These are phyloP conservation scores for Agraylea sexmaculata DNA, from an alignment of 1,140 invertebrate genomes.

Conservation along the genomic window DNA sequence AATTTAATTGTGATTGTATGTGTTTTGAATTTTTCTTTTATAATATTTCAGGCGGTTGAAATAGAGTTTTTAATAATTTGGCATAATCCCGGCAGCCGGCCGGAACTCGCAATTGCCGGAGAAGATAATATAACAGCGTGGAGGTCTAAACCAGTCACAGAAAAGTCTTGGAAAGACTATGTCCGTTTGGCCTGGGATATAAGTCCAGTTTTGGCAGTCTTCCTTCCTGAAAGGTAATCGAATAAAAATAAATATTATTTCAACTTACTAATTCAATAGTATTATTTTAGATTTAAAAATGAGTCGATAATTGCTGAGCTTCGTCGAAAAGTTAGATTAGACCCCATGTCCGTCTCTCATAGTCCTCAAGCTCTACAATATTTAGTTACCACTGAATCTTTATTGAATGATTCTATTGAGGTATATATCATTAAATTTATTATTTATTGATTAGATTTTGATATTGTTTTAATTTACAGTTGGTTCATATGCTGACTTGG, in stretches of 20 bases:
- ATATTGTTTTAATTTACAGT: constrained; percentile 35
- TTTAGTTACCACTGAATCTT: constrained; percentile 78
- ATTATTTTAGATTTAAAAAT: constrained; percentile 52
- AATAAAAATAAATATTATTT: no score
- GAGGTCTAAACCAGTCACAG: constrained; percentile 67
- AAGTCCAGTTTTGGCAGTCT: constrained; percentile 83
- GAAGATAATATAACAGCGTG: constrained; percentile 79
- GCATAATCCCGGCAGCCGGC: constrained; percentile 78
- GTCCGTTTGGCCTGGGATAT: constrained; percentile 89
- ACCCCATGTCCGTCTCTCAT: constrained; percentile 77
- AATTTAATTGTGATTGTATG: constrained; percentile 1
- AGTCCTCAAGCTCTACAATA: constrained; percentile 86
- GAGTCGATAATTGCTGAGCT: constrained; percentile 70
- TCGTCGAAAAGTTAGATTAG: constrained; percentile 46
- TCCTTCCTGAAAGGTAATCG: constrained; percentile 62
- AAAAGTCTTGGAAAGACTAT: constrained; percentile 76
- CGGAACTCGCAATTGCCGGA: constrained; percentile 60
- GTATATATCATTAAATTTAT: constrained; percentile 32
- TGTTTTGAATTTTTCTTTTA: not conserved
- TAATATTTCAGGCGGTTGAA: constrained; percentile 58
- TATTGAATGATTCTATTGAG: constrained; percentile 81
- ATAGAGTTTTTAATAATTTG: constrained; percentile 92
- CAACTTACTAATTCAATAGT: constrained; percentile 1
- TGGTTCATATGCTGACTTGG: constrained; percentile 92
- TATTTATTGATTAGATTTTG: constrained; percentile 1